These are phyloP conservation scores for Catocala fraxini DNA, from an alignment of 2,888 invertebrate species.

Conservation along the genomic window DNA sequence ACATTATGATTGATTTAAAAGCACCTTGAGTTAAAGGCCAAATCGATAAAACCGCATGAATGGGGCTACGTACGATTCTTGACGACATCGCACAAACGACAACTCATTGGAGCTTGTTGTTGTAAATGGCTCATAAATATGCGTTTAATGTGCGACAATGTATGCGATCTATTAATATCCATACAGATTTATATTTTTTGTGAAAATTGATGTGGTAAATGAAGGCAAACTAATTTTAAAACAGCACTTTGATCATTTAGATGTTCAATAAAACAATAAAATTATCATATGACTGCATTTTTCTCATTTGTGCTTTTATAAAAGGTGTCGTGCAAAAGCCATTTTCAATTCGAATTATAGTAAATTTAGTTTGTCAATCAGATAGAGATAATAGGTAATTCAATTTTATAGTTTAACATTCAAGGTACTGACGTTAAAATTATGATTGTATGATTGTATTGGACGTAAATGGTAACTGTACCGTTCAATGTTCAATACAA, in stretches of 20 bases:
- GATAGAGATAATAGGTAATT: slow-evolving; percentile 10
- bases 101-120: slow-evolving; percentile 45
- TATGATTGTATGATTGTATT: too few relatives aligned
- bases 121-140: slow-evolving; percentile 34
- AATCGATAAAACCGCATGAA: slow-evolving; percentile 53
- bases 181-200: slow-evolving; percentile 21
- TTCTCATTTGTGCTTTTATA: too few relatives aligned
- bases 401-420: slow-evolving; percentile 16
- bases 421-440: background rate
- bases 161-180: slow-evolving; percentile 36
- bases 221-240: background rate
- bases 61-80: slow-evolving; percentile 43
- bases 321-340: too few relatives aligned
- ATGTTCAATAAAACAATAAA: too few relatives aligned
- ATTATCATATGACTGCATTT: too few relatives aligned
- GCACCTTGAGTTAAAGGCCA: slow-evolving; percentile 57
- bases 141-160: slow-evolving; percentile 45
- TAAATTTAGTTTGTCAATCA: background rate
- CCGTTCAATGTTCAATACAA: slow-evolving; percentile 41
- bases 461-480: slow-evolving; percentile 14
- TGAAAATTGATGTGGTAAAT: background rate
- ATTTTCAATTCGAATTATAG: too few relatives aligned
- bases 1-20: slow-evolving; percentile 49
- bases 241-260: too few relatives aligned
- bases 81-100: slow-evolving; percentile 44